Evolutionary conservation across 2,888 invertebrate species (phyloP).

Genomic region (Anaspis maculata): DNA sequence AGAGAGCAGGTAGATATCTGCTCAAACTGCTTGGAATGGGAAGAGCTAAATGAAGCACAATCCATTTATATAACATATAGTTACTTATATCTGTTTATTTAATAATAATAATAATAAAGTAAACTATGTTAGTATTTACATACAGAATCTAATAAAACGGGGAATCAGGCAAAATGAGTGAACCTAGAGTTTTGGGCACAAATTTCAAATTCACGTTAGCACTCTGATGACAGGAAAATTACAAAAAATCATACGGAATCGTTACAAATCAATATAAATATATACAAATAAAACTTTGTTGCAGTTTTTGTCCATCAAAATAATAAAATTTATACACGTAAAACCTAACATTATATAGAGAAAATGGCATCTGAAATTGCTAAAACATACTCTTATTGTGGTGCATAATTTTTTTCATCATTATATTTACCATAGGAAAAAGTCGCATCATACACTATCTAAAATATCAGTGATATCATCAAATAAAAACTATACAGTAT

Average conservation of each 20-base stretch:
- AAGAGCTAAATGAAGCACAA: too few species aligned
- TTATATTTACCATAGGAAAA: too few species aligned
- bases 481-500: too few species aligned
- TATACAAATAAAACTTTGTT: constrained; percentile 16
- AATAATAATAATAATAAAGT: constrained; percentile 26
- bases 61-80: constrained; percentile 23
- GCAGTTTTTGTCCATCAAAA: too few species aligned
- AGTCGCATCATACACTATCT: too few species aligned
- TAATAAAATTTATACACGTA: constrained; percentile 18
- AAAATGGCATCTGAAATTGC: too few species aligned
- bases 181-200: constrained; percentile 4
- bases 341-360: too few species aligned
- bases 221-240: constrained; percentile 6
- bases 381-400: too few species aligned
- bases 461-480: too few species aligned
- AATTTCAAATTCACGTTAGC: background rate
- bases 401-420: too few species aligned
- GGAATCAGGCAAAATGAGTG: constrained; percentile 19
- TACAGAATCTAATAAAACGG: constrained; percentile 30
- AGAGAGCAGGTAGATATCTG: too few species aligned
- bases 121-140: constrained; percentile 40
- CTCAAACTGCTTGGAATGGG: too few species aligned
- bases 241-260: constrained; percentile 13
- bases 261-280: constrained; percentile 14
- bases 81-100: constrained; percentile 24